Evolutionary conservation across 2,797 vertebrate genomes (phyloP), one percentile per base, ranked within the genome.

Genomic region (Rousettus madagascariensis): DNA sequence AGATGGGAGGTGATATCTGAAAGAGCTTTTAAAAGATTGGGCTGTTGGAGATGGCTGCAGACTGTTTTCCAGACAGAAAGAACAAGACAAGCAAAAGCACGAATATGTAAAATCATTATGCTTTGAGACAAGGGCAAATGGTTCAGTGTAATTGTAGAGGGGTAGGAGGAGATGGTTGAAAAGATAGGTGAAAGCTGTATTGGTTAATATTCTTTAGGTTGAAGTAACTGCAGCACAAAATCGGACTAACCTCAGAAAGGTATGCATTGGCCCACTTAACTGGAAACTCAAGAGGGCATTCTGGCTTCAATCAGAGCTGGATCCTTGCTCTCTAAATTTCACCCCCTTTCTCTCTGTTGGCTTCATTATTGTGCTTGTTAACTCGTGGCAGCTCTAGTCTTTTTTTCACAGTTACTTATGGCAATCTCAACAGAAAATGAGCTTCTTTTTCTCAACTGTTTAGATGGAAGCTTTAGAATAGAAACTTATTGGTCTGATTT

Each of bases 381-480:
- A 80, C 30, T 86, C 30, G 33, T 75, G 55, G 69, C 30, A 97
- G 20, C 22, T 82, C 46, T 22, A 74, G 20, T 53, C 36, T 68
- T 78, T 78, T 80, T 78, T 59, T 46, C 55, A 82, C 28, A 49
- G 75, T 65, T 68, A 51, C 33, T 68, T 89, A 33, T 55, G 68
- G 17, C 28, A 55, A 30, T 72, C 65, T 91, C 51, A 79, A 89
- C 24, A 89, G 46, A 86, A 93, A 94, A 79, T 9, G 53, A 95
- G 17, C 46, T 91, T 28, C 46, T 87, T 22, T 87, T 92, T 89
- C 43, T 91, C 79, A 75, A 19, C 43, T 53, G 2, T 86, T 92
- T 30, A 84, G 84, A 66, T 26, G 51, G 86, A 87, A 84, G 8
- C 26, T 36, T 79, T 61, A 79, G 59, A 43, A 80, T 61, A 90